These are phyloP conservation scores for Atta cephalotes DNA, from an alignment of 1,140 invertebrate genomes.

Conservation along the genomic window DNA sequence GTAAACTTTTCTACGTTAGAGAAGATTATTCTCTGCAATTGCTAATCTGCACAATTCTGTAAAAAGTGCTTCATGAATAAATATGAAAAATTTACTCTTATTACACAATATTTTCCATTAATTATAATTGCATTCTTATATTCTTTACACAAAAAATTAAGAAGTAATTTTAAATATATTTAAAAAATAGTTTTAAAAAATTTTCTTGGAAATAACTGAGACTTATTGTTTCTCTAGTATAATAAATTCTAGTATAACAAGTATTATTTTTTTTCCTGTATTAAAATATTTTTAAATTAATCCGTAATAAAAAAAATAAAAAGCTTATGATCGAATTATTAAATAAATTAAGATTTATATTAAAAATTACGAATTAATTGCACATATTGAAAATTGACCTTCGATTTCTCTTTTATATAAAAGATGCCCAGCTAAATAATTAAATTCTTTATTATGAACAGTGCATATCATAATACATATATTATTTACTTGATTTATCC, in stretches of 20 bases:
- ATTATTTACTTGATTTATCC: not conserved
- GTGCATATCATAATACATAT: not conserved
- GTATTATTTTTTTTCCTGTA: not conserved
- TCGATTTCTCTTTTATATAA: not conserved
- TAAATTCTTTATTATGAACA: not conserved
- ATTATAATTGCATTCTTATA: not conserved
- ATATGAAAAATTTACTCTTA: not conserved
- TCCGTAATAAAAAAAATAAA: no score
- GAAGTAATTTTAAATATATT: not conserved
- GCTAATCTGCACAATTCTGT: not conserved
- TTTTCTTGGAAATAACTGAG: not conserved
- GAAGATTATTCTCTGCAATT: constrained; percentile 6
- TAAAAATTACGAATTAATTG: not conserved
- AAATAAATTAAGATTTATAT: not conserved
- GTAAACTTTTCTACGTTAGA: not conserved
- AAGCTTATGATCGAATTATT: not conserved
- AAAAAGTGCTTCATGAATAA: constrained; percentile 22
- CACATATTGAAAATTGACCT: not conserved
- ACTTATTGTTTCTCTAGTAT: not conserved
- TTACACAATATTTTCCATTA: not conserved
- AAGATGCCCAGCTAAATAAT: not conserved
- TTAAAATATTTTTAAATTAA: not conserved
- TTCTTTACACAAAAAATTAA: not conserved
- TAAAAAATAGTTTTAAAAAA: not conserved
- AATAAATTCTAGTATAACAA: not conserved